These are phyloP conservation scores for Burhinus bistriatus DNA, from an alignment of 2,113 vertebrate species.

Conservation along the genomic window DNA sequence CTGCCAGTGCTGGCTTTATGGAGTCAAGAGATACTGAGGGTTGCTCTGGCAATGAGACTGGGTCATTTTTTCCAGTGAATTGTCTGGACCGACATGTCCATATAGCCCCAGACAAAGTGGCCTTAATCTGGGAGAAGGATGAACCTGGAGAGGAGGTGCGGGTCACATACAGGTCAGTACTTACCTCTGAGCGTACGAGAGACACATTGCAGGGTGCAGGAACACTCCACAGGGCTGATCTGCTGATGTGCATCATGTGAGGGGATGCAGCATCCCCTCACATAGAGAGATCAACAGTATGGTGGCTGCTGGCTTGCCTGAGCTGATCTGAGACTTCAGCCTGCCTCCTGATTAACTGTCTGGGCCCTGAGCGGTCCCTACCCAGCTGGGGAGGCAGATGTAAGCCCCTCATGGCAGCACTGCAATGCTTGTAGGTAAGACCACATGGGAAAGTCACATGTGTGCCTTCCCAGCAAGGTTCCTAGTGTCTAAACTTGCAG, in stretches of 20 bases:
- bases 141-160: slow-evolving; percentile 58
- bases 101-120: slow-evolving; percentile 62
- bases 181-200: not conserved
- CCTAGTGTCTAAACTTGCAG: not conserved
- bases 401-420: not conserved
- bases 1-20: not conserved
- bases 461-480: not conserved
- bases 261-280: not conserved
- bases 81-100: slow-evolving; percentile 70
- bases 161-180: slow-evolving; percentile 69
- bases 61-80: slow-evolving; percentile 61
- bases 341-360: not conserved
- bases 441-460: not conserved
- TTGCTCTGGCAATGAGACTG: not conserved
- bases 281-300: not conserved
- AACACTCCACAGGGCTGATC: not conserved
- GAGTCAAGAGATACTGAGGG: not conserved
- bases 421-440: not conserved
- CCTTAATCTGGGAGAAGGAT: slow-evolving; percentile 74
- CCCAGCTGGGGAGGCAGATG: not conserved
- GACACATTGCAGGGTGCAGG: not conserved
- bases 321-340: not conserved
- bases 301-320: not conserved
- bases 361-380: not conserved
- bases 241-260: not conserved